Base-by-base conservation (phyloP, 2,797 vertebrate genomes). In the Saguinus oedipus region DNA sequence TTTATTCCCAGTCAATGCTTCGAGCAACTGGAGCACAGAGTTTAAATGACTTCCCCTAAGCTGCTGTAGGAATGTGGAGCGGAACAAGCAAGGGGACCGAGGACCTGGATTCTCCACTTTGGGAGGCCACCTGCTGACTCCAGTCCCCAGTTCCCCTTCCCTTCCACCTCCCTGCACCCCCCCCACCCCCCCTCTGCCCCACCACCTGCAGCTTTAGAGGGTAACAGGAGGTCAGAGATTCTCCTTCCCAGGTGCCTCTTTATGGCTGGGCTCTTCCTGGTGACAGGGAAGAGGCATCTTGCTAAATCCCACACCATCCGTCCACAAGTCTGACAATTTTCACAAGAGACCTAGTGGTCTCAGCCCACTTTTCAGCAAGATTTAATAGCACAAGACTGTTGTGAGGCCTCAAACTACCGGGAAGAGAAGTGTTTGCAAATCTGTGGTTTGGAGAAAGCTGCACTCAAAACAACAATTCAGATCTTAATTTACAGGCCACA, bases 361-460 rank as follows among this genome's bases (percentile, higher is more conserved):
- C 97, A 97, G 94, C 72, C 83, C 80, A 93, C 96, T 96, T 97
- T 98, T 94, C 96, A 98, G 93, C 81, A 96, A 96, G 95, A 97
- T 96, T 97, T 95, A 96, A 96, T 88, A 97, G 97, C 80, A 94
- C 64, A 85, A 96, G 96, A 80, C 26, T 44, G 36, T 91, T 55
- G 83, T 17, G 93, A 90, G 91, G 80, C 91, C 96, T 96, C 95
- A 81, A 96, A 96, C 94, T 96, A 97, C 96, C 68, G 46, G 96
- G 94, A 97, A 97, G 93, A 94, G 86, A 96, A 80, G 48, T 17
- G 70, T 92, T 96, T 96, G 74, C 94, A 97, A 90, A 97, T 97
- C 97, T 96, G 80, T 93, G 96, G 91, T 93, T 13, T 87, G 96
- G 75, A 97, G 97, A 26, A 68, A 98, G 84, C 3, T 61, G 72